Base-by-base conservation (phyloP, 2,888 invertebrate genomes). In the Caradrina clavipalpis region DNA sequence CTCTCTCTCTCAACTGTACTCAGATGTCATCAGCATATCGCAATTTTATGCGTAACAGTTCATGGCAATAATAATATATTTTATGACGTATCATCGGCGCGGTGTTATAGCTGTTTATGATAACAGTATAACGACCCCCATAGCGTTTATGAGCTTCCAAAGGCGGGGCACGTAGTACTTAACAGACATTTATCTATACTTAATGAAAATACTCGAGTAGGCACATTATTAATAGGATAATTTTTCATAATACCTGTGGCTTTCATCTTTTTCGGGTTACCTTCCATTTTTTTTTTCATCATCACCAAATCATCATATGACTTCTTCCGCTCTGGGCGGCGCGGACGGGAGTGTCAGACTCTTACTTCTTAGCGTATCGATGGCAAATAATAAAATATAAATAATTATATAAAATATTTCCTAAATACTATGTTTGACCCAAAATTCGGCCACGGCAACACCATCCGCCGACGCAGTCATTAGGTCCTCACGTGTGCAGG, bases 101-200 rank as follows among this genome's bases (percentile, higher is more conserved):
- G 76, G 87, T 90, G 31, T 19, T 65, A 88, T 80, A 83, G 80
- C 77, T 80, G 79, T 88, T 89, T 88, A 90, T 88, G 88, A 89
- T 86, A 87, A 87, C 88, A 89, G 77, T 82, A 81, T 84, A 80
- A 81, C 76, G 84, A 82, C 80, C 76, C 83, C 84, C 84, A 82
- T 84, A 62, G 86, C 70, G 78, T 85, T 82, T 87, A 90, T 87
- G 86, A 83, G 80, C 54, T 80, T 72, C 78, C 74, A 73, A 86
- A 75, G 75, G 84, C 80, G 81, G 64, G 62, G 76, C 80, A 80
- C 85, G 83, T 86, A 82, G 81, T 81, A 74, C 70, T 69, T 63
- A 56, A 22, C 47, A 39, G 57, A 42, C 39, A 51, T 66, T 67
- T 60, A 69, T 71, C 21, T 49, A 21, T 64, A 35, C 31, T 74